These are phyloP conservation scores for Oryzias woworae DNA, from an alignment of 2,113 vertebrate species.

Conservation along the genomic window DNA sequence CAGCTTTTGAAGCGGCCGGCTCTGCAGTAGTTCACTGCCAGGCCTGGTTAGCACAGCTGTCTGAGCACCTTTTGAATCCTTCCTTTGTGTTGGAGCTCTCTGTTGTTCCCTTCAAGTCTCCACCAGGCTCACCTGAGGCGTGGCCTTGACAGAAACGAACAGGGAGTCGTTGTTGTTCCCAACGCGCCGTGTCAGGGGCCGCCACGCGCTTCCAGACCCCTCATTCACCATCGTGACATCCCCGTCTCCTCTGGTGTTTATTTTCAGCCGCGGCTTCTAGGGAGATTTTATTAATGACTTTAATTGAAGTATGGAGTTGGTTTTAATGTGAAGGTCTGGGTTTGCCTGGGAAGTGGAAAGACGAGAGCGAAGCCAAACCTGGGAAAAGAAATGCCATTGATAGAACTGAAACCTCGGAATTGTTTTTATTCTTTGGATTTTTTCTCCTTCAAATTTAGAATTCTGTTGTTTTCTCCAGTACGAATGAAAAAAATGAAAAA, in stretches of 20 bases:
- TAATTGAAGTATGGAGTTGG: conserved; percentile 43
- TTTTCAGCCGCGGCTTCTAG: conserved; percentile 53
- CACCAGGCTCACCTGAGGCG: conserved; percentile 48
- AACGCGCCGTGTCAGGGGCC: conserved; percentile 5
- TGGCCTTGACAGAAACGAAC: conserved; percentile 5
- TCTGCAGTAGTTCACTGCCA: conserved; percentile 46
- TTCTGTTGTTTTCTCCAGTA: conserved; percentile 2
- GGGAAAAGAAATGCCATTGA: conserved; percentile 27
- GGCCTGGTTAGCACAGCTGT: conserved; percentile 56
- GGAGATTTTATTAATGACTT: conserved; percentile 62
- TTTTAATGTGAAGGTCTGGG: conserved; percentile 21
- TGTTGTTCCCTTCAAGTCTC: conserved; percentile 38
- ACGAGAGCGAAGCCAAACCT: conserved; percentile 28
- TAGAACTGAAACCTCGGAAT: conserved; percentile 27
- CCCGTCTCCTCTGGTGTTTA: conserved; percentile 50
- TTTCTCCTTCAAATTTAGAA: not conserved
- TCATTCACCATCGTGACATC: conserved; percentile 43
- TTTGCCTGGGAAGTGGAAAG: conserved; percentile 46
- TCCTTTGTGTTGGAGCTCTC: conserved; percentile 56
- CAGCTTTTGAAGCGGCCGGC: conserved; percentile 31
- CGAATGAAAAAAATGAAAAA: not conserved
- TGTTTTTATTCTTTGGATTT: conserved; percentile 15
- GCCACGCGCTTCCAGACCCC: conserved; percentile 23
- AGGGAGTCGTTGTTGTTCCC: conserved; percentile 6
- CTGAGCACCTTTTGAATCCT: conserved; percentile 50